Base-by-base conservation (phyloP, 1,140 invertebrate species). In the Matsumurasca onukii region DNA sequence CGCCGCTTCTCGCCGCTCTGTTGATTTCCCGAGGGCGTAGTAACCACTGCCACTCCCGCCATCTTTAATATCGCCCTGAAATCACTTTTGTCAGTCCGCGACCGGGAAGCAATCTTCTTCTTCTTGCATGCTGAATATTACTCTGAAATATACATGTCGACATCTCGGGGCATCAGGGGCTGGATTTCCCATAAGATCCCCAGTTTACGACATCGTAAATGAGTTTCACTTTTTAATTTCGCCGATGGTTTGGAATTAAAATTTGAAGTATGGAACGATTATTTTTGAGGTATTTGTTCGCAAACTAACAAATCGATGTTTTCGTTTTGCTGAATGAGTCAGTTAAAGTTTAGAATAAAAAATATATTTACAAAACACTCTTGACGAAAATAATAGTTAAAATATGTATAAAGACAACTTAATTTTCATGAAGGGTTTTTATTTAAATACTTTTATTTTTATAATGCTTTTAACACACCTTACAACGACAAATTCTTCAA, bases 81-180 rank as follows among this genome's bases (percentile, higher is more conserved):
- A 65, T 65, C 62, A 65, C 62, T 65, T 65, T 65, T 65, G 62
- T 65, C 62, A 65, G 62, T 59, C 31, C 31, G 31, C 62, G 62
- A 65, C 31, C 62, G 62, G 39, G 62, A 65, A 65, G 39, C 62
- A 65, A 65, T 65, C 34, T 63, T 63, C 61, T 31, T 45, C 61
- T 63, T 20, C 31, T 65, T 45, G 55, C 55, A 59, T 59, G 55
- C 55, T 59, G 55, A 59, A 59, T 59, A 65, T 65, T 65, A 39
- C 34, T 27, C 48, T 65, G 62, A 65, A 65, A 65, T 65, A 65
- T 65, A 65, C 62, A 65, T 65, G 34, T 22, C 34, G 55, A 25
- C 25, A 29, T 29, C 34, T 39, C 34, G 5, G 34, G 34, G 17
- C 17, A 39, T 39, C 13, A 27, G 30, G 30, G 55, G 2, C 24